Evolutionary conservation across 2,888 invertebrate species (phyloP).

Genomic region (Lobophora halterata): DNA sequence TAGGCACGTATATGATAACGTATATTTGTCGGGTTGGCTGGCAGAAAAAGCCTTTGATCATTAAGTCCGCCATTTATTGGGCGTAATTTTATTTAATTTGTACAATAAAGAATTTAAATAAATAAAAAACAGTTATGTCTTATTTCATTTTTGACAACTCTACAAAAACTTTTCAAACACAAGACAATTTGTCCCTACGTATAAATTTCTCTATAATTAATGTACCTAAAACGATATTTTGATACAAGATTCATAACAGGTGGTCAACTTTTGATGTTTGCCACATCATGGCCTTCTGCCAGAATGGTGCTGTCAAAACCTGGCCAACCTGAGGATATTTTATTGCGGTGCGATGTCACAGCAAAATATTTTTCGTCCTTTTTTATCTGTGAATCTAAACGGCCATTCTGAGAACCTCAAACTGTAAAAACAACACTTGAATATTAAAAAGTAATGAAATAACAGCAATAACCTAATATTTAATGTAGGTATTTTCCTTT

Average conservation of each 20-base stretch:
- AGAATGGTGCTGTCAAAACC: constrained; percentile 26
- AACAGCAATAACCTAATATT: not conserved
- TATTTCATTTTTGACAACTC: constrained; percentile 36
- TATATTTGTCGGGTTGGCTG: too few species aligned
- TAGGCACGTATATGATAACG: too few species aligned
- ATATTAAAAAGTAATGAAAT: constrained; percentile 19
- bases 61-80: not conserved
- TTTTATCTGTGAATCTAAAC: constrained; percentile 33
- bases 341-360: constrained; percentile 30
- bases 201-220: constrained; percentile 76
- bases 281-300: constrained; percentile 51
- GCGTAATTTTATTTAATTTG: not conserved
- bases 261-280: constrained; percentile 56
- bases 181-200: constrained; percentile 63
- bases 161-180: constrained; percentile 45
- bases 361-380: constrained; percentile 31
- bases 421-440: constrained; percentile 28
- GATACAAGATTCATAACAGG: constrained; percentile 75
- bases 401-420: constrained; percentile 34
- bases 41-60: too few species aligned
- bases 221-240: constrained; percentile 62
- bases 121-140: too few species aligned
- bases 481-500: too few species aligned
- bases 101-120: too few species aligned
- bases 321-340: constrained; percentile 29